phyloP scores from a whole-genome alignment of 2,797 vertebrate species.

The Neosilurus hyrtlii region DNA sequence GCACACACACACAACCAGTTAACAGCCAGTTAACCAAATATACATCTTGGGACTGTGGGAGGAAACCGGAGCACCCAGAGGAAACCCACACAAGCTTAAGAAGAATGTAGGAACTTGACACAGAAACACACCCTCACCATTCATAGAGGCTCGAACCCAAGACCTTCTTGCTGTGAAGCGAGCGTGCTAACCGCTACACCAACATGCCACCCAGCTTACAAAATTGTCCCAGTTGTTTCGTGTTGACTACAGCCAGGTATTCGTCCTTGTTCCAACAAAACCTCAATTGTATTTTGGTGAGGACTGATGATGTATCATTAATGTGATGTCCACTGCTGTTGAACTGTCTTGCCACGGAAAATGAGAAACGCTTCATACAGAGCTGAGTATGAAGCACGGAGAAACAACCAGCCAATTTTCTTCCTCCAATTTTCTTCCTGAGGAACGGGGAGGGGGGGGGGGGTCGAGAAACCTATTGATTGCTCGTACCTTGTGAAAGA shows the following conservation, averaged over 20 bases:
- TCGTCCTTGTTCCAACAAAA: not conserved
- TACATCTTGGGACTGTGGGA: no score
- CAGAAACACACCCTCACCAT: no score
- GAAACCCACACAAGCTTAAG: no score
- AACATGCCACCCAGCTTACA: not conserved
- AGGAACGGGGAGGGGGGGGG: not conserved
- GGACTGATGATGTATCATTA: not conserved
- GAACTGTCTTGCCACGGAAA: not conserved
- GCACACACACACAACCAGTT: no score
- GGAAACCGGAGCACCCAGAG: no score
- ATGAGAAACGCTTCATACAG: not conserved
- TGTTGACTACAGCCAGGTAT: not conserved
- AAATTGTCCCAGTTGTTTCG: not conserved
- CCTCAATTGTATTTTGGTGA: not conserved
- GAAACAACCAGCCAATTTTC: conserved; percentile 13
- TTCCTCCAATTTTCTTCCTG: conserved; percentile 1
- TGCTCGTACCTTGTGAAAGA: not conserved
- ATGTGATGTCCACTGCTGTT: not conserved
- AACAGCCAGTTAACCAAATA: no score
- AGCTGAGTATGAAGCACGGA: not conserved
- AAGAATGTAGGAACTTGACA: no score
- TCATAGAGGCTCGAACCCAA: no score
- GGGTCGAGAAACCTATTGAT: conserved; percentile 2
- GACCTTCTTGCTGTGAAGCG: no score
- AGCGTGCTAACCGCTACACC: no score